Percentiles rank a stretch among this genome's conserved stretches.
Conservation (phyloP, 2,113 vertebrate genomes). For the Marcusenius ussheri region DNA sequence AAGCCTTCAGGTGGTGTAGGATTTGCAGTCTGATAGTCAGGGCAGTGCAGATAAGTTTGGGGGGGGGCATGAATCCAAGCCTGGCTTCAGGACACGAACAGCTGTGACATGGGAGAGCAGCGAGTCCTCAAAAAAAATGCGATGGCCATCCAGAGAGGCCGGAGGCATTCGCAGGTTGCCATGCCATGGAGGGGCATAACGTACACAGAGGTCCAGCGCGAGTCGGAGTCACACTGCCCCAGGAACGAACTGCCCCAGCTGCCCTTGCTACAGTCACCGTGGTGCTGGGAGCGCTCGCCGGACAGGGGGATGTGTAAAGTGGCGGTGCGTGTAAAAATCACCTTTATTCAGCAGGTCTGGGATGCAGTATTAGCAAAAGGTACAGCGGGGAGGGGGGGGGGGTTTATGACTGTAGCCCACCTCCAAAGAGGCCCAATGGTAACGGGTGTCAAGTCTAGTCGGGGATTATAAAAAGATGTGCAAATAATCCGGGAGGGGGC, state of each 20-base stretch:
- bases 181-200: neutral
- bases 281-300: neutral
- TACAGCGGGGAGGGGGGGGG: neutral
- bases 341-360: neutral
- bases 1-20: constrained; percentile 1
- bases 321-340: neutral
- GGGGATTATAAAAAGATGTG: neutral
- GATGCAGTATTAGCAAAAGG: neutral
- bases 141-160: neutral
- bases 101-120: neutral
- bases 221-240: neutral
- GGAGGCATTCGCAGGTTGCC: neutral
- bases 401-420: neutral
- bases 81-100: neutral
- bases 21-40: neutral
- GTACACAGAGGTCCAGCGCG: neutral
- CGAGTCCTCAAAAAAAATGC: neutral
- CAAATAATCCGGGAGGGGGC: neutral
- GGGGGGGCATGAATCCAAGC: neutral
- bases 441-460: neutral
- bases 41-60: neutral
- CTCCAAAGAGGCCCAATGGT: neutral
- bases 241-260: neutral
- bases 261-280: neutral
- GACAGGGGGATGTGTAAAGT: neutral